phyloP scores from a whole-genome alignment of 2,888 invertebrate species.

The Sesamia inferens region DNA sequence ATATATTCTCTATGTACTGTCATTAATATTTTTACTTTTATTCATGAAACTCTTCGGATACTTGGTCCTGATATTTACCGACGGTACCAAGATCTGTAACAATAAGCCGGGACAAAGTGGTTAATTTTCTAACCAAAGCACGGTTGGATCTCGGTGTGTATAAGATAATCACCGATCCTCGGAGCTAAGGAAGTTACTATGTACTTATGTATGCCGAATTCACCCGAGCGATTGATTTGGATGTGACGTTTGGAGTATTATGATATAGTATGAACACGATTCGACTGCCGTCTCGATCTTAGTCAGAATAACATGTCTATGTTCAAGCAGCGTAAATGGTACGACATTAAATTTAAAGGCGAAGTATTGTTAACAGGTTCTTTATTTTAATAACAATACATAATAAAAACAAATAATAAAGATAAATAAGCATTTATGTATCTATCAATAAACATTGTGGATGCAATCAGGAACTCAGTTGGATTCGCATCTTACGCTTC shows the following conservation, averaged over 20 bases:
- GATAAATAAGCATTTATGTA: slow-evolving; percentile 52
- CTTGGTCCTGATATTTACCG: background rate
- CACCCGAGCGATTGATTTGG: background rate
- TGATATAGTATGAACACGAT: background rate
- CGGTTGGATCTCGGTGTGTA: background rate
- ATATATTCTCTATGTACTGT: background rate
- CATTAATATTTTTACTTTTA: background rate
- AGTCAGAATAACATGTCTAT: background rate
- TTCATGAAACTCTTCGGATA: background rate
- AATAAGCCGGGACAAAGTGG: too few species aligned
- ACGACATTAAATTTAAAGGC: background rate
- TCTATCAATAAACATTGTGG: slow-evolving; percentile 35
- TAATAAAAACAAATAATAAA: slow-evolving; percentile 47
- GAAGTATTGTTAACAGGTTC: background rate
- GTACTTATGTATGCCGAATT: background rate
- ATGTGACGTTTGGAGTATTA: background rate
- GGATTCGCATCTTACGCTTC: slow-evolving; percentile 81
- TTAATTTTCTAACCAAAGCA: too few species aligned
- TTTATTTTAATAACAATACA: slow-evolving; percentile 47
- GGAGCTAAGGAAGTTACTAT: background rate
- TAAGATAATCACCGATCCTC: too few species aligned
- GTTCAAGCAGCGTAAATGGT: background rate
- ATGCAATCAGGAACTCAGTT: slow-evolving; percentile 49
- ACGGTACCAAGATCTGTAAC: background rate
- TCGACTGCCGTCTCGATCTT: background rate